Evolutionary conservation across 2,113 vertebrate species (phyloP).

Genomic region (Silurus meridionalis): DNA sequence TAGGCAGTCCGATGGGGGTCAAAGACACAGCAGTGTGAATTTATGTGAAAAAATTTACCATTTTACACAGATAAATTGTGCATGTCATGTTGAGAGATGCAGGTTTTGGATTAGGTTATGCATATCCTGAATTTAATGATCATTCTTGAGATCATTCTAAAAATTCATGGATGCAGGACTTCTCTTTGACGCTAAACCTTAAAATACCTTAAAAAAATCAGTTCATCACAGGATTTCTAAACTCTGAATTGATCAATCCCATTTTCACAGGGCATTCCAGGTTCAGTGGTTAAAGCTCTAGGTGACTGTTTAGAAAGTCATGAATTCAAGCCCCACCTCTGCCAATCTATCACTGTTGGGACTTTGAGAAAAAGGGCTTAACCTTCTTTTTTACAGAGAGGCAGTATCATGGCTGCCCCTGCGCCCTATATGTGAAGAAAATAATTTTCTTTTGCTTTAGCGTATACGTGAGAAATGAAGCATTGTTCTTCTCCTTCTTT

Average conservation of each 20-base stretch:
- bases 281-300: no score
- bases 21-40: constrained; percentile 36
- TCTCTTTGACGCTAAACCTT: not conserved
- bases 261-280: constrained; percentile 18
- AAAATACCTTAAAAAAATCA: not conserved
- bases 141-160: not conserved
- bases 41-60: constrained; percentile 39
- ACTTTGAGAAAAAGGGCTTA: no score
- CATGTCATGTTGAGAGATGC: not conserved
- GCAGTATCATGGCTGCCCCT: no score
- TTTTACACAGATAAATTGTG: constrained; percentile 11
- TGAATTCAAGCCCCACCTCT: no score
- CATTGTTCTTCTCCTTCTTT: constrained; percentile 13
- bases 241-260: not conserved
- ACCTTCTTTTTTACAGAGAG: no score
- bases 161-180: not conserved
- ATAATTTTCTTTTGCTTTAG: no score
- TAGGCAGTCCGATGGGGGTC: constrained; percentile 47
- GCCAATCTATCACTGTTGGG: no score
- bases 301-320: no score
- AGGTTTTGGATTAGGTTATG: not conserved
- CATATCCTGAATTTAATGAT: not conserved
- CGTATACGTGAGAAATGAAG: no score
- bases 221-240: not conserved
- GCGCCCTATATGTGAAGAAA: no score